A percentile compares a stretch with the other conserved stretches of the same genome.
These are phyloP conservation scores for Hybognathus amarus DNA, from an alignment of 2,797 vertebrate species.

Conservation along the genomic window DNA sequence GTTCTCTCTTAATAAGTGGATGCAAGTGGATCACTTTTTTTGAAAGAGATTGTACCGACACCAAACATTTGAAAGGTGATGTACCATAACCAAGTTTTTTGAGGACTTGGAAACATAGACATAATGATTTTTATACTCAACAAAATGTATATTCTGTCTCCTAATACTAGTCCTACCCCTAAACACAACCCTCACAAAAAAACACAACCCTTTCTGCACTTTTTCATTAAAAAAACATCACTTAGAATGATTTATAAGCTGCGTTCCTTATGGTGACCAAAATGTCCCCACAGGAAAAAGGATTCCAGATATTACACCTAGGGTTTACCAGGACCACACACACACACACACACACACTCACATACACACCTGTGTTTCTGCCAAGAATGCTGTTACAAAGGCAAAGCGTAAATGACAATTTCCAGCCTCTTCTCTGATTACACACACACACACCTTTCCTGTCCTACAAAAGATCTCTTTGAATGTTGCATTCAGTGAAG, in stretches of 20 bases:
- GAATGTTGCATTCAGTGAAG: neutral
- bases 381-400: neutral
- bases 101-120: no score
- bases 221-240: neutral
- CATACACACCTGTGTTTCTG: neutral
- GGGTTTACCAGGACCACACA: neutral
- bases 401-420: neutral
- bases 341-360: neutral
- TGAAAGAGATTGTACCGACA: no score
- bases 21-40: no score
- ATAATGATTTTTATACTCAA: neutral
- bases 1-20: no score
- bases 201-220: neutral
- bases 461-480: constrained; percentile 2
- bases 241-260: neutral
- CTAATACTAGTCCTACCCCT: neutral
- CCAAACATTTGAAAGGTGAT: no score
- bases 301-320: no score
- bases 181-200: neutral
- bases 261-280: neutral
- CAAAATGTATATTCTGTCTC: no score
- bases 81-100: no score
- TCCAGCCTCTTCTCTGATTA: neutral
- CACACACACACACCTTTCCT: neutral
- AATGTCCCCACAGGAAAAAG: neutral